These are phyloP conservation scores for Drosophila atripex DNA, from an alignment of 2,888 invertebrate species.

Conservation along the genomic window DNA sequence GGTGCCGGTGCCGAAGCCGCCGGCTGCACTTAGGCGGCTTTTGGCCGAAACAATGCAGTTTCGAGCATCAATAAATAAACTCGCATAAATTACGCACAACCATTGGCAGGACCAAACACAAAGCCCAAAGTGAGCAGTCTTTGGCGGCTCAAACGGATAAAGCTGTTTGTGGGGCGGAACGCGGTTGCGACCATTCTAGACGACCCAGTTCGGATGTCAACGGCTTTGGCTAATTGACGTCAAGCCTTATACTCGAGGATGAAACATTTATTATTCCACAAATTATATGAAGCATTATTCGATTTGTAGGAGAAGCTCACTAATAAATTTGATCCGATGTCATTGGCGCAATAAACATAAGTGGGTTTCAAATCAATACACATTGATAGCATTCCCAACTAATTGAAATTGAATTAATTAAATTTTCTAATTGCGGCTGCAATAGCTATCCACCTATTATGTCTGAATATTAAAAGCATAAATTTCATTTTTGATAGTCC, in stretches of 20 bases:
- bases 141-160: background rate
- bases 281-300: background rate
- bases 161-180: background rate
- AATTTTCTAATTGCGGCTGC: background rate
- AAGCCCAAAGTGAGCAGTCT: conserved; percentile 35
- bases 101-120: conserved; percentile 49
- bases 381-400: background rate
- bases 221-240: background rate
- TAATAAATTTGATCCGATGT: background rate
- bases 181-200: background rate
- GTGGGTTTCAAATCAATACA: too few species aligned
- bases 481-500: background rate
- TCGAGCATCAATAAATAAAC: conserved; percentile 75
- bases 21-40: conserved; percentile 75
- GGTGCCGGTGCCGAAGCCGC: conserved; percentile 18
- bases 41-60: conserved; percentile 71
- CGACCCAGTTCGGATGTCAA: background rate
- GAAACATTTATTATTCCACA: background rate
- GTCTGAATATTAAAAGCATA: background rate
- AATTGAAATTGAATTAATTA: background rate
- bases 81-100: conserved; percentile 75
- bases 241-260: background rate
- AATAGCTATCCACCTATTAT: background rate
- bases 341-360: background rate
- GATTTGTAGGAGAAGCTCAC: background rate